Conservation (phyloP, 2,113 vertebrate genomes). For the Canis aureus region DNA sequence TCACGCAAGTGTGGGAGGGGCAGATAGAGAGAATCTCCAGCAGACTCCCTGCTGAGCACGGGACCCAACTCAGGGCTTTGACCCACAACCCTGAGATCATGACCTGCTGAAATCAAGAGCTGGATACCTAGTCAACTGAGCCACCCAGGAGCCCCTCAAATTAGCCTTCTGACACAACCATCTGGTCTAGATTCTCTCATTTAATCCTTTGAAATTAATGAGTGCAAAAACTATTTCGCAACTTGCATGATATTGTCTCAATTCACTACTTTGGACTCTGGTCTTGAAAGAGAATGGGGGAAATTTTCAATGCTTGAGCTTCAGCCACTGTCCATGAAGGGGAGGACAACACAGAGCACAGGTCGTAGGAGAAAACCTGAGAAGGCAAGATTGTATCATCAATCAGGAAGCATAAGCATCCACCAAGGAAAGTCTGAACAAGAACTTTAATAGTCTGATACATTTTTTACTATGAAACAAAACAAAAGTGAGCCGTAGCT, state of each 20-base stretch:
- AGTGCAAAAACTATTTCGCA: neutral
- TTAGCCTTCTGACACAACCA: neutral
- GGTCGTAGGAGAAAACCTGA: neutral
- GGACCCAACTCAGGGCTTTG: neutral
- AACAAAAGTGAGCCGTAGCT: neutral
- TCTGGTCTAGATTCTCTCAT: neutral
- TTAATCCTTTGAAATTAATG: neutral
- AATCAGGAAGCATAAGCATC: neutral
- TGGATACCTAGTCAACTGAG: neutral
- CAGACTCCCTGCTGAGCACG: neutral
- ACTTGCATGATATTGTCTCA: neutral
- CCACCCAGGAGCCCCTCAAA: neutral
- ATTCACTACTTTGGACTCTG: neutral
- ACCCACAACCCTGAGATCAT: neutral
- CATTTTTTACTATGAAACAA: constrained; percentile 43
- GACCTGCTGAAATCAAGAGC: neutral
- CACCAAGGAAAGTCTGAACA: neutral
- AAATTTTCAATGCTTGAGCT: neutral
- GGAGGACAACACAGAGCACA: neutral
- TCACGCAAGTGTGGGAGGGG: neutral
- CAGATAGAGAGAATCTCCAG: neutral
- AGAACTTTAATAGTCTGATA: neutral
- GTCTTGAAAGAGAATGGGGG: neutral
- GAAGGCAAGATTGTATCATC: neutral
- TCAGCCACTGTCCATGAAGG: neutral